Percentiles rank a stretch among this genome's conserved stretches.
phyloP scores from a whole-genome alignment of 2,113 vertebrate species.

The Esox niger region DNA sequence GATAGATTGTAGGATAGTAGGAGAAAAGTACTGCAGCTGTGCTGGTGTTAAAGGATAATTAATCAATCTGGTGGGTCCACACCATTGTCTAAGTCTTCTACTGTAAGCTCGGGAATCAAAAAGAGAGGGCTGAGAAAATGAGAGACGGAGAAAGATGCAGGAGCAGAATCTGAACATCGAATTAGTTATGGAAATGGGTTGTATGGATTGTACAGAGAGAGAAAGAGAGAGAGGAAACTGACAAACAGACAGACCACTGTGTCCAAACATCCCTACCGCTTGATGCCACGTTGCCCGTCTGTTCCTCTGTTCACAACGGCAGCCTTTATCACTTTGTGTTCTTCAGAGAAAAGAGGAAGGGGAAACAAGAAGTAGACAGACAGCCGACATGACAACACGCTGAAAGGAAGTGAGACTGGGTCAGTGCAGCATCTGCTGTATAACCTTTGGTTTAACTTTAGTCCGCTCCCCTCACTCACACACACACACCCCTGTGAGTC shows the following conservation, averaged over 20 bases:
- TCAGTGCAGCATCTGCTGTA: conserved; percentile 70
- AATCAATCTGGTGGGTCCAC: conserved; percentile 67
- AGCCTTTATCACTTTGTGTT: conserved; percentile 43
- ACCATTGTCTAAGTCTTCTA: conserved; percentile 62
- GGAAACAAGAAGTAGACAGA: conserved; percentile 74
- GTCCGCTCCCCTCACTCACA: conserved; percentile 37
- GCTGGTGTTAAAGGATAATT: conserved; percentile 68
- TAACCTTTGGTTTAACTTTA: conserved; percentile 59
- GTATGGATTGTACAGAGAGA: no score
- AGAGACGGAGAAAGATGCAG: conserved; percentile 20
- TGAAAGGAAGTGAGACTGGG: conserved; percentile 74
- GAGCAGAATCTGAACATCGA: conserved; percentile 12
- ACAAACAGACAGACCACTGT: not conserved
- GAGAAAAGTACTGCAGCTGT: conserved; percentile 42
- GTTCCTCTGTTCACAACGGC: conserved; percentile 51
- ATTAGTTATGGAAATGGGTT: no score
- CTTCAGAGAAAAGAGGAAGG: conserved; percentile 66
- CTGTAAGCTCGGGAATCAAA: conserved; percentile 72
- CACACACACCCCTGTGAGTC: conserved; percentile 9
- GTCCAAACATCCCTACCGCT: conserved; percentile 25
- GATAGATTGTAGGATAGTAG: conserved; percentile 49
- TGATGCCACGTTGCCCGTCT: conserved; percentile 18
- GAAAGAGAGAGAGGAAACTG: not conserved
- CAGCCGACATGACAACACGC: conserved; percentile 15
- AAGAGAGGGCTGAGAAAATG: conserved; percentile 60